phyloP scores from a whole-genome alignment of 2,113 vertebrate genomes.

The Dromiciops gliroides region DNA sequence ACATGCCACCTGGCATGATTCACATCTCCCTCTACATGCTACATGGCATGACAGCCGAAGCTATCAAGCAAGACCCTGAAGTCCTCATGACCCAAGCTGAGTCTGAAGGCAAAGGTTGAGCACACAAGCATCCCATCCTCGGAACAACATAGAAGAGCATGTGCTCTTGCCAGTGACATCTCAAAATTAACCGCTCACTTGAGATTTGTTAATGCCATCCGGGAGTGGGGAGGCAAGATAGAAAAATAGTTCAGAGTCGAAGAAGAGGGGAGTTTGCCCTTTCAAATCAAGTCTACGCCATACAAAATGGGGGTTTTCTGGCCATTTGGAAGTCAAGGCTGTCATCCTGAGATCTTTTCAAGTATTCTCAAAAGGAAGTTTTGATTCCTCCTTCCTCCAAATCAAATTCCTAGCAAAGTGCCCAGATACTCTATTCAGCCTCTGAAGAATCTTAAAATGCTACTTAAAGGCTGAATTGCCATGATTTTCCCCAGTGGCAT shows the following conservation, averaged over 20 bases:
- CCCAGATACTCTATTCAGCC: conserved; percentile 15
- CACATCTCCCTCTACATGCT: no score
- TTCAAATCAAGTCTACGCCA: neutral
- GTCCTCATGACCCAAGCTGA: neutral
- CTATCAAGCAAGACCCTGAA: neutral
- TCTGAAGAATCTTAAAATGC: conserved; percentile 11
- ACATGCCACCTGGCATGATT: no score
- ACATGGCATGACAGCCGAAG: neutral
- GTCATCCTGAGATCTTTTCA: neutral
- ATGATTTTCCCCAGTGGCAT: neutral
- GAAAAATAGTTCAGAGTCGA: neutral
- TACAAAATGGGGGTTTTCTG: neutral
- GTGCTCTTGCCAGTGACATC: neutral
- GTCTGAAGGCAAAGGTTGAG: neutral
- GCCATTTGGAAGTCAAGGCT: neutral
- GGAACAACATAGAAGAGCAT: neutral
- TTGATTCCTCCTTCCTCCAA: neutral
- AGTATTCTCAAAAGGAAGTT: neutral
- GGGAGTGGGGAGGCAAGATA: neutral
- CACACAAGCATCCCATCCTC: neutral
- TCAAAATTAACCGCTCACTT: neutral
- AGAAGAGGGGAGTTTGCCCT: neutral
- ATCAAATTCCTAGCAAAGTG: neutral
- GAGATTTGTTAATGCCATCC: neutral
- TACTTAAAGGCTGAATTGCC: neutral